A percentile compares a stretch with the other conserved stretches of the same genome.
phyloP scores from a whole-genome alignment of 2,113 vertebrate species.

The Circaetus cinerascens region DNA sequence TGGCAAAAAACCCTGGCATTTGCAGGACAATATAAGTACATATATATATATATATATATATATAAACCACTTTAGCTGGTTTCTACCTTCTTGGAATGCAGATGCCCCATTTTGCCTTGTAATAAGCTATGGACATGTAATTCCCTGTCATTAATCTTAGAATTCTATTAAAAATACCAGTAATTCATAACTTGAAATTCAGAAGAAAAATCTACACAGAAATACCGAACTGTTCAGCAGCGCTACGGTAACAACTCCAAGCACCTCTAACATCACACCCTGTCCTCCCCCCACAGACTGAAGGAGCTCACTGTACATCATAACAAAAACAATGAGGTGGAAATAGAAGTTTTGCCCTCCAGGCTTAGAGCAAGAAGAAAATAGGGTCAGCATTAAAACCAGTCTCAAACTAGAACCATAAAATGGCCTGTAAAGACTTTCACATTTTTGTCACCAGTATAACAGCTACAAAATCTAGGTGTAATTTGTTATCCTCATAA shows the following conservation, averaged over 20 bases:
- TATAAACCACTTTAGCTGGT: rapidly evolving
- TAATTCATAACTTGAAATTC: not conserved
- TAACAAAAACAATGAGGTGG: rapidly evolving
- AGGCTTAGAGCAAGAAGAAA: not conserved
- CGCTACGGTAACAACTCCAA: no score
- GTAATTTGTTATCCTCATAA: not conserved
- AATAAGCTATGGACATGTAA: not conserved
- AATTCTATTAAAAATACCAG: not conserved
- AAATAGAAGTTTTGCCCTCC: not conserved
- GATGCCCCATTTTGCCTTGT: not conserved
- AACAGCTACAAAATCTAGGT: not conserved
- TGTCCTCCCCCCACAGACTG: rapidly evolving
- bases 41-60: rapidly evolving
- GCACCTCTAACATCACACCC: rapidly evolving
- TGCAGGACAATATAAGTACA: not conserved
- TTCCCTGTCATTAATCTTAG: not conserved
- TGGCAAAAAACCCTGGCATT: rapidly evolving
- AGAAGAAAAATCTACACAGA: not conserved
- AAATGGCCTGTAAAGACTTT: not conserved
- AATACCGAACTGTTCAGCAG: not conserved
- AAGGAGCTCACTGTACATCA: rapidly evolving
- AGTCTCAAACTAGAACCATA: not conserved
- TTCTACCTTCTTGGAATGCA: not conserved
- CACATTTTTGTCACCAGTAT: rapidly evolving
- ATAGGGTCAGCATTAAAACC: rapidly evolving